Evolutionary conservation across 2,797 vertebrate species (phyloP).

Genomic region (Sebastes flavidus): DNA sequence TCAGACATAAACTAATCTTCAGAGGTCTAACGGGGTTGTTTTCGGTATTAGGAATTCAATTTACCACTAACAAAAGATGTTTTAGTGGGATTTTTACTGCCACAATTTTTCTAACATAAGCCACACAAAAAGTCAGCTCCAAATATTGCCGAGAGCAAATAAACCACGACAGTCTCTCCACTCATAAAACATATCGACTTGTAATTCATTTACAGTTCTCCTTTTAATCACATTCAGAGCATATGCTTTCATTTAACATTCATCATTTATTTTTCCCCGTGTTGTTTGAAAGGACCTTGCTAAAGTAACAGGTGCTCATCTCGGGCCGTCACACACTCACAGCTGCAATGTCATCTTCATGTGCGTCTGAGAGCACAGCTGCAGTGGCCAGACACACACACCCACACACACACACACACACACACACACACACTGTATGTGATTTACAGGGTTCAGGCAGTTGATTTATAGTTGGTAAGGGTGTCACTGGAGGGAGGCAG

Average conservation of each 20-base stretch:
- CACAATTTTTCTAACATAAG: neutral
- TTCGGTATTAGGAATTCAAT: constrained; percentile 34
- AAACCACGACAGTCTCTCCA: neutral
- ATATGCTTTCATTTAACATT: constrained; percentile 15
- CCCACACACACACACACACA: neutral
- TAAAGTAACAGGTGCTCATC: constrained; percentile 9
- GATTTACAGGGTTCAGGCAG: constrained; percentile 72
- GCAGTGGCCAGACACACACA: constrained; percentile 24
- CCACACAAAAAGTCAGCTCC: constrained; percentile 7
- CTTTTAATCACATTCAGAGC: neutral
- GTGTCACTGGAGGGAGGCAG: constrained; percentile 65
- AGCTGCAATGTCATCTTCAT: constrained; percentile 50
- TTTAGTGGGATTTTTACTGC: constrained; percentile 18
- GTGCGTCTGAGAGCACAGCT: constrained; percentile 54
- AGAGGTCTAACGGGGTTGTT: constrained; percentile 37
- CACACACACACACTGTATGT: constrained; percentile 25
- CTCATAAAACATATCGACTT: constrained; percentile 12
- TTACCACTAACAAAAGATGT: constrained; percentile 20
- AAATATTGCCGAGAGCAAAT: neutral
- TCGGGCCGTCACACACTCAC: constrained; percentile 28
- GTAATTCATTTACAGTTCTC: neutral
- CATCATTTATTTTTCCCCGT: constrained; percentile 11
- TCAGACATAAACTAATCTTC: constrained; percentile 49
- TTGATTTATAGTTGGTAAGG: constrained; percentile 80
- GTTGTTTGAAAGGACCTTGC: constrained; percentile 20